Base-by-base conservation (phyloP, 2,797 vertebrate species). In the Notamacropus eugenii region DNA sequence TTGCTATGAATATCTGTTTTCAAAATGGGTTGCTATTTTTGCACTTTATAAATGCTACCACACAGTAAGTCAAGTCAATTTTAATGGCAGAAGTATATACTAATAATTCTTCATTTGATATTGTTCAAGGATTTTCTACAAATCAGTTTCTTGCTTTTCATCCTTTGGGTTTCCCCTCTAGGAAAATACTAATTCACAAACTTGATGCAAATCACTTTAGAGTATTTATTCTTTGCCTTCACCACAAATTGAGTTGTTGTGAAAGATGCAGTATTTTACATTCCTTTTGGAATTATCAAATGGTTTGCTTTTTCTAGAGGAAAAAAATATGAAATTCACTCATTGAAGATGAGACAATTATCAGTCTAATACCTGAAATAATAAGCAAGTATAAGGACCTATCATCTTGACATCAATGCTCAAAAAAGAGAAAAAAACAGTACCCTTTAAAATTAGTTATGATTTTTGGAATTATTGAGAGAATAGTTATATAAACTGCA, bases 161-260 rank as follows among this genome's bases (percentile, higher is more conserved):
- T 16, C 56, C 2, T 5, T 93, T 92, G 55, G 62, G 74, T 24
- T 27, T 96, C 95, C 93, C 54, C 91, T 14, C 46, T 0, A 31
- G 74, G 94, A 22, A 0, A 74, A 5, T 54, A 34, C 8, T 0
- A 40, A 5, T 40, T 95, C 55, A 59, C 92, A 0, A 55, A 28
- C 0, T 54, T 2, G 22, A 54, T 50, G 74, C n/a, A 10, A 46
- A 91, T 0, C 0, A 2, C 34, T 1, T 5, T 19, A 91, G 1
- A 57, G 90, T 1, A 2, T 0, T 9, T 16, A 46, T 92, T 0
- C 0, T 55, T 46, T 1, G 3, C 46, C n/a, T 94, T 90, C n/a
- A 34, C 62, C 31, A 9, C 12, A 54, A 58, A 50, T 4, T 0
- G 50, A 55, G 59, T 56, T 0, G 54, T 94, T 4, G 29, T 34